These are phyloP conservation scores for Leptosomus discolor DNA, from an alignment of 2,113 vertebrate species.

Conservation along the genomic window DNA sequence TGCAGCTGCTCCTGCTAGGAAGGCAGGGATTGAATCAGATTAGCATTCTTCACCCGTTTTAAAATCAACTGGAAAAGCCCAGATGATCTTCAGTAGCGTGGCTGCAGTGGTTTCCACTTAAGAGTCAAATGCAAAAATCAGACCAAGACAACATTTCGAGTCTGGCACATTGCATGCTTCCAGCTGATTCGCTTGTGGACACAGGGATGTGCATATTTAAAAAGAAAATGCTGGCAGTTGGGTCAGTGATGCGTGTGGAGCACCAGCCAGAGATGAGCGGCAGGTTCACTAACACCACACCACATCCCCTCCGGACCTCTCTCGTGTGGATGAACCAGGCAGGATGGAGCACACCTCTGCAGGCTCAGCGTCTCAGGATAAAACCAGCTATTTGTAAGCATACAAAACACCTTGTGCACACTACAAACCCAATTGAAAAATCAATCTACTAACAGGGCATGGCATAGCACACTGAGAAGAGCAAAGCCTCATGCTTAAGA, in stretches of 20 bases:
- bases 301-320: not conserved
- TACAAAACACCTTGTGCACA: not conserved
- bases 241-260: not conserved
- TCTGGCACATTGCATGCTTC: not conserved
- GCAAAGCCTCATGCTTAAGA: not conserved
- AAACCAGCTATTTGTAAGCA: not conserved
- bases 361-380: not conserved
- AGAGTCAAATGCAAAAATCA: not conserved
- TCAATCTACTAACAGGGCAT: not conserved
- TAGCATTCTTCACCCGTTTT: not conserved
- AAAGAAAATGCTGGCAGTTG: not conserved
- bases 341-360: not conserved
- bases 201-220: rapidly evolving
- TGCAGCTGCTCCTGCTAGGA: not conserved
- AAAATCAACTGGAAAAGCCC: not conserved
- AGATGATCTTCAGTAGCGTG: rapidly evolving
- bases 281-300: not conserved
- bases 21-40: not conserved
- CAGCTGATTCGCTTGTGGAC: not conserved
- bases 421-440: not conserved
- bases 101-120: not conserved
- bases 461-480: not conserved
- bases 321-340: rapidly evolving
- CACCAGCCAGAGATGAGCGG: not conserved
- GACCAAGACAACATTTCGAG: not conserved